phyloP scores from a whole-genome alignment of 2,797 vertebrate species.

The Phaenicophaeus curvirostris region DNA sequence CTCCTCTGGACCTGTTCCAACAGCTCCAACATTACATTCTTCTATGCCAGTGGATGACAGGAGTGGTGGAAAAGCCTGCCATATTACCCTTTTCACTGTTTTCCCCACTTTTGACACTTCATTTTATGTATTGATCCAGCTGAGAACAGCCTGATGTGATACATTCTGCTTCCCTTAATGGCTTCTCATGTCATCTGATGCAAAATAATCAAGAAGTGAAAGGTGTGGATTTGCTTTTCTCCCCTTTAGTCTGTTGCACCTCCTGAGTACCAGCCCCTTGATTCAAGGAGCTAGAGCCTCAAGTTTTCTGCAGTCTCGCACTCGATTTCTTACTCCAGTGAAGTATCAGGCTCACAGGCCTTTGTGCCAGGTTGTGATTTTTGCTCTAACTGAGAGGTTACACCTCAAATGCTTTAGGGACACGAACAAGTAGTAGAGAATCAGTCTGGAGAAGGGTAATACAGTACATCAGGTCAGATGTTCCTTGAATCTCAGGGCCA shows the following conservation, averaged over 20 bases:
- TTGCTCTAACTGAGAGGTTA: neutral
- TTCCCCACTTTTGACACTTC: neutral
- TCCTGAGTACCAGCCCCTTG: neutral
- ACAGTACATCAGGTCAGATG: neutral
- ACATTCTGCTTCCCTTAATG: neutral
- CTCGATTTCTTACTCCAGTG: neutral
- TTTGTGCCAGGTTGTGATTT: neutral
- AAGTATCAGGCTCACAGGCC: neutral
- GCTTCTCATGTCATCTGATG: rapidly evolving
- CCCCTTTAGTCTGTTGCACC: neutral
- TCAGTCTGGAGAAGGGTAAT: neutral
- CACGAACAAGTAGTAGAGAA: rapidly evolving
- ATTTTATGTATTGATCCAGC: neutral
- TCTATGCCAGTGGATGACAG: neutral
- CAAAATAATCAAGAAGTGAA: neutral
- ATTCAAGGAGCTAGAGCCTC: neutral
- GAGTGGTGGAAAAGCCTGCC: neutral
- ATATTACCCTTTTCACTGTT: neutral
- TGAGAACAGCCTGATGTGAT: neutral
- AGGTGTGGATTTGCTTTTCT: neutral
- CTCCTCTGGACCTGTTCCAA: no score
- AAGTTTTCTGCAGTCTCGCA: neutral
- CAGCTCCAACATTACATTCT: no score
- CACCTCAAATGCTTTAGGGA: neutral
- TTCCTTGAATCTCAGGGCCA: neutral